Percentiles rank a stretch among this genome's conserved stretches.
Conservation (phyloP, 2,888 invertebrate genomes). For the Eupithecia subfuscata region DNA sequence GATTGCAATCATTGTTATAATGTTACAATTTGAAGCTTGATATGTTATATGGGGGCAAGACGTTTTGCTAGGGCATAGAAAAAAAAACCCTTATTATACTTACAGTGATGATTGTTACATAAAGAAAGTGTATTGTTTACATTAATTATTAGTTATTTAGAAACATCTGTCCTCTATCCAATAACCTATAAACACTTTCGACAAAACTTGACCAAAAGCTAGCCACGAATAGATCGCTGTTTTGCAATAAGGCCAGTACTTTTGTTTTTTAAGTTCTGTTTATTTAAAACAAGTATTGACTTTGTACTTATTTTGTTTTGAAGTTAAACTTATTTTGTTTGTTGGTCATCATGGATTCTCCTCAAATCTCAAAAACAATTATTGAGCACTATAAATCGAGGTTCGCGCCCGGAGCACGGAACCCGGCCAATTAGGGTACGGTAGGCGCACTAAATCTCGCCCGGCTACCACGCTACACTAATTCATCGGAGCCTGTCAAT, state of each 20-base stretch:
- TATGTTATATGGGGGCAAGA: not conserved
- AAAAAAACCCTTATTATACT: not conserved
- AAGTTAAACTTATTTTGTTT: too few species aligned
- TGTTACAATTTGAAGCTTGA: not conserved
- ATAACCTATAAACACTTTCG: too few species aligned
- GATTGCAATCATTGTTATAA: not conserved
- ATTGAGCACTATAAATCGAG: conserved; percentile 79
- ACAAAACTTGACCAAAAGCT: too few species aligned
- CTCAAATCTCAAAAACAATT: conserved; percentile 77
- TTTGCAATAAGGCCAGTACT: too few species aligned
- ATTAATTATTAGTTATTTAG: not conserved
- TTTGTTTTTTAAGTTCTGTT: too few species aligned
- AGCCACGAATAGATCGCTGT: too few species aligned
- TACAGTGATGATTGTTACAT: not conserved
- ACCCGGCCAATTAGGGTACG: conserved; percentile 79
- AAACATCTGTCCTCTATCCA: not conserved
- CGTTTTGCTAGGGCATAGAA: not conserved
- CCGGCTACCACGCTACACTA: conserved; percentile 81
- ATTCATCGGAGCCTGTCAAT: conserved; percentile 75
- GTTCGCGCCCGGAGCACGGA: conserved; percentile 77
- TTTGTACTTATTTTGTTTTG: too few species aligned
- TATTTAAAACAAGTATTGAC: too few species aligned
- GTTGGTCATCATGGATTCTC: conserved; percentile 11
- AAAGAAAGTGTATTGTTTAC: not conserved
- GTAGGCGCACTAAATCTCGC: conserved; percentile 78